Conservation (phyloP, 1,140 invertebrate genomes). For the Scaptomyza pallida region DNA sequence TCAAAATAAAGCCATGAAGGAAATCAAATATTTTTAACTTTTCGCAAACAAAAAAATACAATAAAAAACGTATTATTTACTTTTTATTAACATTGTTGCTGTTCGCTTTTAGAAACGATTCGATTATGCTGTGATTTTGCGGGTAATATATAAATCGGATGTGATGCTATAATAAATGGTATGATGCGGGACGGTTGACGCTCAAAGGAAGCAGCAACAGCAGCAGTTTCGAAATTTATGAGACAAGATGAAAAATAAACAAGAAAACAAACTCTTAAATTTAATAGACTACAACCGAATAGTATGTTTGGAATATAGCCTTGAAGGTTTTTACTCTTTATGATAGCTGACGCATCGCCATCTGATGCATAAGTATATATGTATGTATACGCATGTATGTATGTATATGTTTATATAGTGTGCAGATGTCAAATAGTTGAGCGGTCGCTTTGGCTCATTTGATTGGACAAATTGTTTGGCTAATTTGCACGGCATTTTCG, state of each 20-base stretch:
- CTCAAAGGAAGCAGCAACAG: background rate
- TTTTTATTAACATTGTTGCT: no score
- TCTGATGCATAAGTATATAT: background rate
- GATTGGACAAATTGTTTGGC: conserved; percentile 72
- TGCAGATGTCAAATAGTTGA: conserved; percentile 5
- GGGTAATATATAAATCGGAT: conserved; percentile 10
- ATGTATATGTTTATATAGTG: background rate
- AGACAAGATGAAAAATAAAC: background rate
- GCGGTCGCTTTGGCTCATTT: conserved; percentile 26
- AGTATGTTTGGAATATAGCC: conserved; percentile 18
- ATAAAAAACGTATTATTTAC: no score
- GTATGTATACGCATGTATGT: background rate
- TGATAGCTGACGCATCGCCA: conserved; percentile 37
- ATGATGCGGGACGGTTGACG: background rate
- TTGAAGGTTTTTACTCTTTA: conserved; percentile 35
- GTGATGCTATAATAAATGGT: background rate
- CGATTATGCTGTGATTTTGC: background rate
- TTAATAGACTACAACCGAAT: background rate
- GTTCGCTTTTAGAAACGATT: no score
- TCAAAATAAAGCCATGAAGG: no score
- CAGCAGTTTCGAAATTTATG: conserved; percentile 7
- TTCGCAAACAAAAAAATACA: no score
- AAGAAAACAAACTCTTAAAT: background rate
- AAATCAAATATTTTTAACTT: no score
- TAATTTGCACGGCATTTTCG: conserved; percentile 73